Evolutionary conservation across 2,113 vertebrate genomes (phyloP), one percentile per base, ranked within the genome.

Genomic region (Hymenochirus boettgeri): DNA sequence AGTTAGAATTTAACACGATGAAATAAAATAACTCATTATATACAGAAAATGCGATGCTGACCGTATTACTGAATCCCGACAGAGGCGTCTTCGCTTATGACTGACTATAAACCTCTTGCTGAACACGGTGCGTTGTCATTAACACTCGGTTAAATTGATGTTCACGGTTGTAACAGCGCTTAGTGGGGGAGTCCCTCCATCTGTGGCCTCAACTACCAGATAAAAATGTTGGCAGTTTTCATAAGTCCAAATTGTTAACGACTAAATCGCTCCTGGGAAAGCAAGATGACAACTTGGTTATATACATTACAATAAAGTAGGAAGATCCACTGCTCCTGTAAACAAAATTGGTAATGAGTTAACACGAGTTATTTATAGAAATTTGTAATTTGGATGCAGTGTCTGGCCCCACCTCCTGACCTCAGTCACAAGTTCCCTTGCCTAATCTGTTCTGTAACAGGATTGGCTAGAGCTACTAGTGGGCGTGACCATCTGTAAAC

Each of bases 201-300:
- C 96, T 71, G 88, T 86, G 4, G 96, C 96, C 81, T 99, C 95
- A 57, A 99, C 84, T 2, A 94, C 93, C 9, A 99, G 82, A 82
- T 92, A 99, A 82, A 92, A 98, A 80, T 91, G 92, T 66, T 80
- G 92, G 78, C 93, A 94, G 0, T 73, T 85, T 76, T 99, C 96
- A 64, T 92, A 99, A n/a, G 80, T 99, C 95, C 82, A 99, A 77
- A 57, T 75, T 57, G 57, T 91, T 88, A 21, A 84, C 83, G 22
- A 98, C 89, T 52, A 81, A 79, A 99, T 91, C 21, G 82, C 82
- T 57, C 95, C 96, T 98, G 80, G 29, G 65, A 76, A 79, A 64
- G 19, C 72, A 81, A 73, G 70, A 29, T 64, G 2, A 33, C n/a
- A 42, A 52, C 3, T 35, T 5, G 10, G 33, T 35, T 2, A 35